Conservation (phyloP, 2,797 vertebrate species). For the Jordanella pulchra region DNA sequence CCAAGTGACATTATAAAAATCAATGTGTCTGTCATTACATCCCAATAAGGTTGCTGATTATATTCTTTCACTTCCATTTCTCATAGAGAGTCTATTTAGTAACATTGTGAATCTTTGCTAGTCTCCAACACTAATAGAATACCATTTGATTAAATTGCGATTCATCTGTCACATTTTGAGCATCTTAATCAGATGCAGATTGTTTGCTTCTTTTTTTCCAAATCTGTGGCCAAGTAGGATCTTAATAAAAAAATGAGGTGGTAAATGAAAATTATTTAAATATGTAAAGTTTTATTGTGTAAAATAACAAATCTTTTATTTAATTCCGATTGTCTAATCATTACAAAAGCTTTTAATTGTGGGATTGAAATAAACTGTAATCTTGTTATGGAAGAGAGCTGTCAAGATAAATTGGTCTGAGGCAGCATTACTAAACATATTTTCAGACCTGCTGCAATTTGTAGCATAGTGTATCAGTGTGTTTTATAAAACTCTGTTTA, state of each 20-base stretch:
- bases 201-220: neutral
- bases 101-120: neutral
- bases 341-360: neutral
- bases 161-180: neutral
- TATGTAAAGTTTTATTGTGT: neutral
- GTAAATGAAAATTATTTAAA: neutral
- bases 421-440: conserved; percentile 14
- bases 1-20: conserved; percentile 18
- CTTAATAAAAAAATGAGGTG: neutral
- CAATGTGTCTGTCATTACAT: conserved; percentile 18
- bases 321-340: neutral
- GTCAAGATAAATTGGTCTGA: conserved; percentile 11
- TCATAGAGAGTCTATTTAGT: neutral
- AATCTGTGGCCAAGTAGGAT: neutral
- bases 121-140: neutral
- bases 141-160: neutral
- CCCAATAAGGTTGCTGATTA: conserved; percentile 14
- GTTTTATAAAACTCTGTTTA: conserved; percentile 64
- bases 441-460: conserved; percentile 12
- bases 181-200: conserved; percentile 1
- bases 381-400: conserved; percentile 11
- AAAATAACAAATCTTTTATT: neutral
- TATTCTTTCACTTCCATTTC: conserved; percentile 2
- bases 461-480: conserved; percentile 16
- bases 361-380: conserved; percentile 1